Evolutionary conservation across 2,113 vertebrate species (phyloP).

Genomic region (Colius striatus): DNA sequence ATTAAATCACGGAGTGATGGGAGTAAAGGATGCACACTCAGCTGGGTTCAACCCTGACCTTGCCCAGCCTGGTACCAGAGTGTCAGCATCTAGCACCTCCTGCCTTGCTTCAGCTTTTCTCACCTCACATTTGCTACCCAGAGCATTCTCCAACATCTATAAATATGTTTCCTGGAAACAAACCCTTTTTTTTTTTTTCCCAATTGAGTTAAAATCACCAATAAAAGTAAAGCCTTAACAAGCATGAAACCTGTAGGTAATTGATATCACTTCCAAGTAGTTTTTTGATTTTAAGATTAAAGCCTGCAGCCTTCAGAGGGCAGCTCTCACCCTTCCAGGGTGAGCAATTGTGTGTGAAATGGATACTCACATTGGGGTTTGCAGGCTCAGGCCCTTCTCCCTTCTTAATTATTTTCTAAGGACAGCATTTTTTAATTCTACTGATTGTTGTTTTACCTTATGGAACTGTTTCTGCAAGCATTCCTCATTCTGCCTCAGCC

Average conservation of each 20-base stretch:
- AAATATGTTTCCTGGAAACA: neutral
- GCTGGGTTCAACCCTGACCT: neutral
- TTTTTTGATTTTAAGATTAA: neutral
- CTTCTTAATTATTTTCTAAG: neutral
- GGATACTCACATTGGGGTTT: neutral
- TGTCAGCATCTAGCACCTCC: neutral
- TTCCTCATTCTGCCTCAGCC: neutral
- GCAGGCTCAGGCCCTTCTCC: neutral
- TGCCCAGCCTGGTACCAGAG: rapidly evolving
- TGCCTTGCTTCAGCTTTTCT: neutral
- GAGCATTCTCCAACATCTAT: neutral
- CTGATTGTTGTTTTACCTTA: neutral
- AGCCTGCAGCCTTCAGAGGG: neutral
- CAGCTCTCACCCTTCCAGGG: rapidly evolving
- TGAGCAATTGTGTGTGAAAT: rapidly evolving
- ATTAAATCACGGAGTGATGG: neutral
- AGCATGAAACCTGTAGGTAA: neutral
- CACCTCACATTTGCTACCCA: rapidly evolving
- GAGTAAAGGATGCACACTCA: neutral
- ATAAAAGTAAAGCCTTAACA: neutral
- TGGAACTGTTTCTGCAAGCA: neutral
- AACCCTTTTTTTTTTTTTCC: neutral
- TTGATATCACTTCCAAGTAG: neutral
- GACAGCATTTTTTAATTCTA: no score
- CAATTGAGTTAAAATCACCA: neutral